Base-by-base conservation (phyloP, 2,888 invertebrate species). In the Drosophila mimetica region DNA sequence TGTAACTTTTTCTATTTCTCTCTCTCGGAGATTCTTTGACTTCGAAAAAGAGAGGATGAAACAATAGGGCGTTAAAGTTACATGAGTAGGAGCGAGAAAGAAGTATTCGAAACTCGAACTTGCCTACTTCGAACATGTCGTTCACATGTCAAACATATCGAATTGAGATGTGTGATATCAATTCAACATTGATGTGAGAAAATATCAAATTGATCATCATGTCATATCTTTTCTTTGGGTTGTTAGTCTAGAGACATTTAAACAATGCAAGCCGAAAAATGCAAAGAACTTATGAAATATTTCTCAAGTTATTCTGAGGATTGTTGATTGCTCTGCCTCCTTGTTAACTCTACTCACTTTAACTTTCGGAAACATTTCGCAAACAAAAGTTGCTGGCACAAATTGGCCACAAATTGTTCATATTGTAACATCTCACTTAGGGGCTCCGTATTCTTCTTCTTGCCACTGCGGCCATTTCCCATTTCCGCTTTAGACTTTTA, bases 401-500 rank as follows among this genome's bases (percentile, higher is more conserved):
- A 50, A 58, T 44, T 64, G 63, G 42, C 55, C 64, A 79, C 75
- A 86, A 79, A 83, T 80, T 77, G 72, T 57, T 77, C 65, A 83
- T 76, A 75, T 76, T 86, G 79, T 79, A 82, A 67, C 70, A 85
- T 69, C 53, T 72, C 53, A 73, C 53, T 71, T 71, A 52, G 53
- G 36, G 25, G 22, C 30, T 30, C 30, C 46, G 7, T n/a, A n/a
- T n/a, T 42, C 42, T 36, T 37, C 36, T 14, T 37, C 22, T n/a
- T 30, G 60, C 25, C 36, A 20, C 20, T 50, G 18, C 30, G 48
- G 47, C 64, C 72, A 63, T 69, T 70, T 67, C 55, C 41, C 55
- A 53, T 72, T 74, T 59, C 60, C 71, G 37, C 61, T 77, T 76
- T 76, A 61, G 72, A 76, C 67, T 87, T 79, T 81, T 77, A 86